Evolutionary conservation across 1,140 invertebrate genomes (phyloP).

Genomic region (Euwallacea fornicatus): DNA sequence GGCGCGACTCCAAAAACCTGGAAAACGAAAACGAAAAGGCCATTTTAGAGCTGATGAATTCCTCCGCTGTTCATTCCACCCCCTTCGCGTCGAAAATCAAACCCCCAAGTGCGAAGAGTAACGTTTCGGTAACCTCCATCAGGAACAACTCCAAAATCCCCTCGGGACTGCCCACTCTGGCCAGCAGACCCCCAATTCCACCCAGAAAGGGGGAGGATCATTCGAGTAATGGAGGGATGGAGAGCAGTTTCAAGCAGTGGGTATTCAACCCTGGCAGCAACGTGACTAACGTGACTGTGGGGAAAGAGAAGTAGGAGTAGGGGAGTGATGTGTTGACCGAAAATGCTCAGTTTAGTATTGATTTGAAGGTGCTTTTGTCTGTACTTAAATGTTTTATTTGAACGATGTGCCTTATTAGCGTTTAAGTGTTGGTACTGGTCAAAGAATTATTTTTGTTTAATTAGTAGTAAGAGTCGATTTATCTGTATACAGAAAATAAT

Average conservation of each 20-base stretch:
- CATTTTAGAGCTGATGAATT: slow-evolving; percentile 49
- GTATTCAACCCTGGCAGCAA: slow-evolving; percentile 50
- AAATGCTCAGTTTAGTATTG: slow-evolving; percentile 1
- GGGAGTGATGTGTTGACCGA: background rate
- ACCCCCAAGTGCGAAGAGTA: slow-evolving; percentile 39
- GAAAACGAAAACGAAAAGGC: slow-evolving; percentile 50
- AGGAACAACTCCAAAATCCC: slow-evolving; percentile 51
- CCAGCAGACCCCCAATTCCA: slow-evolving; percentile 46
- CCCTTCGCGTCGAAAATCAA: slow-evolving; percentile 42
- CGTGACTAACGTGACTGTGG: slow-evolving; percentile 48
- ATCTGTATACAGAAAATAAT: background rate
- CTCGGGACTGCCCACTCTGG: slow-evolving; percentile 48
- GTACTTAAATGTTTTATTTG: slow-evolving; percentile 9
- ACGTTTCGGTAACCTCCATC: slow-evolving; percentile 53
- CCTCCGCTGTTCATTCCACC: slow-evolving; percentile 44
- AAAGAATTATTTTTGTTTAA: background rate
- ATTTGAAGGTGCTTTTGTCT: background rate
- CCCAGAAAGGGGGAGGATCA: slow-evolving; percentile 45
- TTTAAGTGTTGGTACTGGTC: slow-evolving; percentile 14
- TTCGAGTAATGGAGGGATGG: slow-evolving; percentile 41
- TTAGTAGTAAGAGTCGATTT: background rate
- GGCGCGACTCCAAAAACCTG: slow-evolving; percentile 47
- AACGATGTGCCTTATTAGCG: slow-evolving; percentile 14
- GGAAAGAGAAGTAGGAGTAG: slow-evolving; percentile 25
- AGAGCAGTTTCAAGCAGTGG: slow-evolving; percentile 53